A percentile compares a stretch with the other conserved stretches of the same genome.
Evolutionary conservation across 2,888 invertebrate genomes (phyloP).

Genomic region (Mimumesa dahlbomi): DNA sequence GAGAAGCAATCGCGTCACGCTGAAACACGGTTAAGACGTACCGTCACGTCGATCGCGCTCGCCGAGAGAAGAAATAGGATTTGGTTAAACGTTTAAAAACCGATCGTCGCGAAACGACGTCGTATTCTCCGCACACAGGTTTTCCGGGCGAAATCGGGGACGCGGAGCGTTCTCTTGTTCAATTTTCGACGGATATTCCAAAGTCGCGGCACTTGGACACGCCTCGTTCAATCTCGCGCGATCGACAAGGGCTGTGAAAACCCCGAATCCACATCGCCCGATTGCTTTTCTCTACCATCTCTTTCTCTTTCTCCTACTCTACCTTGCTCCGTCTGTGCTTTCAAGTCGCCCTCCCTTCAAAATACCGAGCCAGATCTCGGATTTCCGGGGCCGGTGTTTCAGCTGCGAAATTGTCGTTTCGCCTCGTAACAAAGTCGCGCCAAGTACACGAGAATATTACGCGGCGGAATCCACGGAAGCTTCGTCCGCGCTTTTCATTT

Average conservation of each 20-base stretch:
- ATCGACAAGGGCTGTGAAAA: constrained; percentile 59
- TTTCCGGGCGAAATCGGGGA: constrained; percentile 9
- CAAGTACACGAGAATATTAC: constrained; percentile 41
- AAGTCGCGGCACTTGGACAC: constrained; percentile 58
- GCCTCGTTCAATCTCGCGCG: constrained; percentile 64
- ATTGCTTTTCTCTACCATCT: constrained; percentile 64
- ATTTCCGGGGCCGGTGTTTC: constrained; percentile 49
- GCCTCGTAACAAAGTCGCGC: constrained; percentile 47
- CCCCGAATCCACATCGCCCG: constrained; percentile 60
- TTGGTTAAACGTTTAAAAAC: constrained; percentile 30
- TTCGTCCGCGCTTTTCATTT: constrained; percentile 52
- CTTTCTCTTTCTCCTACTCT: constrained; percentile 14
- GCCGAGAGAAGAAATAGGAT: not conserved
- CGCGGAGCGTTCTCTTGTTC: constrained; percentile 34
- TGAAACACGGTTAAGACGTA: too few relatives aligned
- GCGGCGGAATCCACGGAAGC: constrained; percentile 43
- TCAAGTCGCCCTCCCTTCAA: constrained; percentile 29
- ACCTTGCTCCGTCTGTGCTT: constrained; percentile 18
- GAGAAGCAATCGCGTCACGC: too few relatives aligned
- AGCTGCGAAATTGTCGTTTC: constrained; percentile 42
- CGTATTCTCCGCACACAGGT: not conserved
- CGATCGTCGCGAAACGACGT: constrained; percentile 30
- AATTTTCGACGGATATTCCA: constrained; percentile 56
- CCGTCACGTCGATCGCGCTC: not conserved
- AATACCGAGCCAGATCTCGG: constrained; percentile 47